Percentiles rank a stretch among this genome's conserved stretches.
These are phyloP conservation scores for Exaiptasia diaphana DNA, from an alignment of 64 coral and sea anemone species.

Conservation along the genomic window DNA sequence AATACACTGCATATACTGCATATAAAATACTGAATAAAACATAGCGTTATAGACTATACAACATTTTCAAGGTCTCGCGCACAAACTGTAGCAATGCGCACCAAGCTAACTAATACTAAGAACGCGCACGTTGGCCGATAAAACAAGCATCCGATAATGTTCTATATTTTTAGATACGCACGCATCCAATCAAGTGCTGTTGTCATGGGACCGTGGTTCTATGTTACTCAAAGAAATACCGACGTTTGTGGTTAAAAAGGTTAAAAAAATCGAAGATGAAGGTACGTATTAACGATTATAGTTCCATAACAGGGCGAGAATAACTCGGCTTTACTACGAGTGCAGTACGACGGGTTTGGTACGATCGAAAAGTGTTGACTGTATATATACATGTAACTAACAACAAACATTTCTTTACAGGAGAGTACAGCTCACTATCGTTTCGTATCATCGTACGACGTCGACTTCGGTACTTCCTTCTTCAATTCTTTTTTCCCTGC, in stretches of 20 bases:
- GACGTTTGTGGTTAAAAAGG: not conserved
- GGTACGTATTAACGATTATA: not conserved
- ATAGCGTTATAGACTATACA: no score
- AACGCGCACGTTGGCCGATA: no score
- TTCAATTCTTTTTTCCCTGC: slow-evolving; percentile 69
- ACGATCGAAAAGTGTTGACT: no score
- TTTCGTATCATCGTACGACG: slow-evolving; percentile 42
- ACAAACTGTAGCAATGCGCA: no score
- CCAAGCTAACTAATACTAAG: no score
- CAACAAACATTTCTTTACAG: slow-evolving; percentile 7
- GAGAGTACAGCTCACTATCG: slow-evolving; percentile 29
- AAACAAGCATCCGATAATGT: no score
- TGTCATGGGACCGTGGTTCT: not conserved
- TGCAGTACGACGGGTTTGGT: no score
- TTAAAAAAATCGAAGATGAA: not conserved
- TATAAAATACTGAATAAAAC: no score
- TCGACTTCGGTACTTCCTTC: slow-evolving; percentile 55
- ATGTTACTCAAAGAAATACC: not conserved
- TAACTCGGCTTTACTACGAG: no score
- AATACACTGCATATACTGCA: no score
- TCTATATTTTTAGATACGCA: not conserved
- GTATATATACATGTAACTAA: no score
- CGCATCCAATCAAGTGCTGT: not conserved
- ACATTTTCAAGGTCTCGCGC: no score
- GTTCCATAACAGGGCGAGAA: not conserved